Base-by-base conservation (phyloP, 2,888 invertebrate species). In the Coleophora deauratella region DNA sequence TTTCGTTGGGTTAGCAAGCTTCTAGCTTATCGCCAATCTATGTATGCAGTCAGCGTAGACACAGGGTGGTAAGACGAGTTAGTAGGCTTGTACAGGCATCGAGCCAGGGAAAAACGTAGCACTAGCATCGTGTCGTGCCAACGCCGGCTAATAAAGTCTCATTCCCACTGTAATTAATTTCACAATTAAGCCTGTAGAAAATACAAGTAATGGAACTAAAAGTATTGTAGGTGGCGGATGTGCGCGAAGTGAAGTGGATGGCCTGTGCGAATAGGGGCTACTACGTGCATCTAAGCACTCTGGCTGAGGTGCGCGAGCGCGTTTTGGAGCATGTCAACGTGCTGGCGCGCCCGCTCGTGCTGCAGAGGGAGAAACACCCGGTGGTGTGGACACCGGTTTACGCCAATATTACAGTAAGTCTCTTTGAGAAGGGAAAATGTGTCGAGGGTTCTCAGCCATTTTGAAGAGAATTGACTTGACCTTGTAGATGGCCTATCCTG, bases 381-480 rank as follows among this genome's bases (percentile, higher is more conserved):
- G 93, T 95, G n/a, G 92, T 97, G 7, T 99, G 98, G 98, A 98
- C 97, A 1, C 96, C 97, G 9, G 96, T 98, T 11, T 98, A 98
- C 72, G 96, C 96, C 12, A 97, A 98, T 71, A 89, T 95, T 41
- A 93, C 95, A 55, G 93, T 93, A 80, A 86, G 88, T 52, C 2
- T 7, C 36, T n/a, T 27, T 9, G n/a, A n/a, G n/a, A n/a, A n/a
- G n/a, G n/a, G n/a, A n/a, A n/a, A n/a, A n/a, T n/a, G n/a, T n/a
- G n/a, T n/a, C n/a, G n/a, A n/a, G n/a, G n/a, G n/a, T n/a, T n/a
- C n/a, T n/a, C n/a, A n/a, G n/a, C n/a, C n/a, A n/a, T n/a, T n/a
- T n/a, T n/a, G n/a, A n/a, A n/a, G n/a, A n/a, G n/a, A n/a, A n/a
- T n/a, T n/a, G n/a, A n/a, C n/a, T n/a, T n/a, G n/a, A n/a, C n/a